Base-by-base conservation (phyloP, 2,888 invertebrate genomes). In the Ormia ochracea region DNA sequence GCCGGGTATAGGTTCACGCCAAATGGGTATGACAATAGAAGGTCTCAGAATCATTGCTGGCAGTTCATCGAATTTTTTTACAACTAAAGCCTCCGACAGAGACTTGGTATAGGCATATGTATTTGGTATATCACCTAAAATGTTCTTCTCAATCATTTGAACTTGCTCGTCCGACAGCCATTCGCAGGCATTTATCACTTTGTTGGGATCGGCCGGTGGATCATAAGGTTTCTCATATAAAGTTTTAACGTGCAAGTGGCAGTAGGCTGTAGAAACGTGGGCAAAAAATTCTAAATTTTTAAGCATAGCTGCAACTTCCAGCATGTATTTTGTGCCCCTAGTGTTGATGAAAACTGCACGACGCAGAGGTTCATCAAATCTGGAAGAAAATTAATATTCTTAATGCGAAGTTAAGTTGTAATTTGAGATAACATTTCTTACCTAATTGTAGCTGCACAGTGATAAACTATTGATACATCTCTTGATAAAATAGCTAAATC, bases 21-120 rank as follows among this genome's bases (percentile, higher is more conserved):
- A 95, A 50, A 95, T 92, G 1, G 97, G 97, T 76, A 97, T 96
- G 21, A 98, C 94, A 84, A 97, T 96, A 0, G 97, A 96, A 1
- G 97, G 98, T 82, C 98, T 91, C 23, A 97, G 90, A 69, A 98
- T 94, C 68, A 95, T 91, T 0, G 94, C 91, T 0, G 98, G 98
- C 6, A 98, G 89, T 26, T 93, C 91, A 1, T 91, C 89, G 90
- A 95, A 94, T 56, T 95, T 93, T 85, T 96, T 95, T 0, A 94
- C 93, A 0, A 96, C 94, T 74, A 97, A 86, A 12, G 94, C 93
- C 89, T 98, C 98, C 0, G 96, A 95, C 12, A 98, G 89, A 0
- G 97, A 95, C 90, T 98, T 98, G 0, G 98, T 98, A 87, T 95
- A 97, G 0, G 98, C 85, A 87, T 98, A 98, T 0, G 97, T 96